Percentiles rank a stretch among this genome's conserved stretches.
Evolutionary conservation across 2,797 vertebrate species (phyloP).

Genomic region (Huso huso): DNA sequence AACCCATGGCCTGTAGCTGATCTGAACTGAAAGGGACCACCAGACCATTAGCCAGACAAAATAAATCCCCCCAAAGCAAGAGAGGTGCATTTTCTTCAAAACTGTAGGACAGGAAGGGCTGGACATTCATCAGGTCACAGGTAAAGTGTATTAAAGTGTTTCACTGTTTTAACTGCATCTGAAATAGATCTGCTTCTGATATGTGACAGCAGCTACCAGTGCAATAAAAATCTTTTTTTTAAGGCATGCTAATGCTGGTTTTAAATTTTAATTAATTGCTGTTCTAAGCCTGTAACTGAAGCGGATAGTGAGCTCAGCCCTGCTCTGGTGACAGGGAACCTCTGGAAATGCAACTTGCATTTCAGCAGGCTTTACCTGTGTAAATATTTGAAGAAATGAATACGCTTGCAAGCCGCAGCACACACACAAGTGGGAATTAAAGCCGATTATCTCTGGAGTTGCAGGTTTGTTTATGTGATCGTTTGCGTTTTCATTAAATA

Average conservation of each 20-base stretch:
- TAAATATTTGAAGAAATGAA: constrained; percentile 4
- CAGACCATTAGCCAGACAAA: too few species aligned
- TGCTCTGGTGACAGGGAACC: not conserved
- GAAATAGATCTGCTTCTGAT: constrained; percentile 48
- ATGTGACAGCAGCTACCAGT: constrained; percentile 37
- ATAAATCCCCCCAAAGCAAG: too few species aligned
- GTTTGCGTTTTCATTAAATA: not conserved
- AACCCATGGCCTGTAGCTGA: too few species aligned
- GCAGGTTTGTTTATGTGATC: constrained; percentile 20
- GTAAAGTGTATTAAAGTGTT: too few species aligned
- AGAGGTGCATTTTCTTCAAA: too few species aligned
- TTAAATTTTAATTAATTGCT: constrained; percentile 62
- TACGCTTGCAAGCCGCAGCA: constrained; percentile 5
- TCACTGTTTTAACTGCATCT: constrained; percentile 10
- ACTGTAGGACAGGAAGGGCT: too few species aligned
- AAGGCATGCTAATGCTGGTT: constrained; percentile 48
- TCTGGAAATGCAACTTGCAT: not conserved
- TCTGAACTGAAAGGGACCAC: too few species aligned
- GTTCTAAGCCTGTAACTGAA: not conserved
- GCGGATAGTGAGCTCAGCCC: not conserved
- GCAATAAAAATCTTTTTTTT: constrained; percentile 42
- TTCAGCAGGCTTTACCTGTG: not conserved
- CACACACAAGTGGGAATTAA: not conserved
- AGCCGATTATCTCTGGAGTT: constrained; percentile 20
- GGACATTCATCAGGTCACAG: too few species aligned